These are phyloP conservation scores for Oophaga pumilio DNA, from an alignment of 2,113 vertebrate species.

Conservation along the genomic window DNA sequence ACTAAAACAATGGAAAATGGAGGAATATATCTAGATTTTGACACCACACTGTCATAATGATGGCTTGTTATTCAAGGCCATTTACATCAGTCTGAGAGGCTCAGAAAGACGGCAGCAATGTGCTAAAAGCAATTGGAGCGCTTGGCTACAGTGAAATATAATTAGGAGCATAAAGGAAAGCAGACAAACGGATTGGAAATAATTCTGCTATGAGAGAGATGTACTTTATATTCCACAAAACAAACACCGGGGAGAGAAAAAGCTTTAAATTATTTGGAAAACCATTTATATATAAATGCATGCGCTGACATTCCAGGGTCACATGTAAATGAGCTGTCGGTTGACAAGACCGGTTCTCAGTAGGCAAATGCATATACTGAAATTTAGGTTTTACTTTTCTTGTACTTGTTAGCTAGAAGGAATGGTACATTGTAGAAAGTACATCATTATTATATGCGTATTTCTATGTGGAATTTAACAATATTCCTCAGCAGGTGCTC, in stretches of 20 bases:
- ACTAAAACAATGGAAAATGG: conserved; percentile 36
- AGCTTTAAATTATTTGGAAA: conserved; percentile 43
- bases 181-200: conserved; percentile 51
- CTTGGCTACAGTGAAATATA: conserved; percentile 51
- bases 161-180: conserved; percentile 45
- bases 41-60: conserved; percentile 53
- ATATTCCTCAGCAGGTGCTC: background rate
- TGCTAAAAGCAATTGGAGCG: conserved; percentile 42
- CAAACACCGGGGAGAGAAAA: conserved; percentile 24
- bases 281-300: background rate
- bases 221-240: conserved; percentile 40
- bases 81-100: conserved; percentile 50
- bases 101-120: conserved; percentile 39
- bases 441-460: background rate
- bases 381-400: background rate
- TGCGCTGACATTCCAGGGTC: background rate
- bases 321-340: conserved; percentile 7
- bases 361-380: background rate
- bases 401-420: background rate
- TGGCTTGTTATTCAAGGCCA: conserved; percentile 45
- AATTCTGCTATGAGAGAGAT: conserved; percentile 41
- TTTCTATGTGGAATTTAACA: background rate
- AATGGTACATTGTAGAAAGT: background rate
- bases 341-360: background rate
- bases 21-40: conserved; percentile 35